Evolutionary conservation across 2,113 vertebrate species (phyloP).

Genomic region (Heloderma charlesbogerti): DNA sequence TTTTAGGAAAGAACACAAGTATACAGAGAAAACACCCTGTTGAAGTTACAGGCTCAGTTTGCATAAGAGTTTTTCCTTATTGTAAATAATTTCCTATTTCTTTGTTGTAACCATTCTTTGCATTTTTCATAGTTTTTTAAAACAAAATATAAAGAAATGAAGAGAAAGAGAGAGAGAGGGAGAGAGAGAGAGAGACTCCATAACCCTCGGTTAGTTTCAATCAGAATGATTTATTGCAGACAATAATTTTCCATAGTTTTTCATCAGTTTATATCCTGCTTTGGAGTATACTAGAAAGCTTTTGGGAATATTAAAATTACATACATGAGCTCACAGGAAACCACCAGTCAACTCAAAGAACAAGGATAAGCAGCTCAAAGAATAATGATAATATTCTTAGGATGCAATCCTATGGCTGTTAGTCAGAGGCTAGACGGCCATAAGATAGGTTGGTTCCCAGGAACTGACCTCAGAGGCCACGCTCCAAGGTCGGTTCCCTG

Average conservation of each 20-base stretch:
- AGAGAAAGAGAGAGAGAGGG: not conserved
- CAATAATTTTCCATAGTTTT: not conserved
- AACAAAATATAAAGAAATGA: not conserved
- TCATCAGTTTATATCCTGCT: not conserved
- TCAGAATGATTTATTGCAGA: not conserved
- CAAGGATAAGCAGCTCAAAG: not conserved
- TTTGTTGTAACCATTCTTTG: not conserved
- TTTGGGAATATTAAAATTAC: not conserved
- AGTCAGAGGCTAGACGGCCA: no score
- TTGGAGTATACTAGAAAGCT: not conserved
- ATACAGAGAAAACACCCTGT: not conserved
- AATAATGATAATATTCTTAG: not conserved
- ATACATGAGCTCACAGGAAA: not conserved
- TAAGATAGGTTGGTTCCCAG: no score
- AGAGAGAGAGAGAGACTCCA: not conserved
- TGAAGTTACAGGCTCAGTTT: not conserved
- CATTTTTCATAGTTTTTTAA: not conserved
- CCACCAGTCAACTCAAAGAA: not conserved
- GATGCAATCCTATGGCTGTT: no score
- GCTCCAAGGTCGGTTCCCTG: no score
- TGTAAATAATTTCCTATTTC: not conserved
- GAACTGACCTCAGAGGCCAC: no score
- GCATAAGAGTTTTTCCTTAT: not conserved
- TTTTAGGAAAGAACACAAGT: not conserved
- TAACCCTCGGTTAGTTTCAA: conserved; percentile 4